Conservation (phyloP, 2,888 invertebrate species). For the Lissonota sp. region DNA sequence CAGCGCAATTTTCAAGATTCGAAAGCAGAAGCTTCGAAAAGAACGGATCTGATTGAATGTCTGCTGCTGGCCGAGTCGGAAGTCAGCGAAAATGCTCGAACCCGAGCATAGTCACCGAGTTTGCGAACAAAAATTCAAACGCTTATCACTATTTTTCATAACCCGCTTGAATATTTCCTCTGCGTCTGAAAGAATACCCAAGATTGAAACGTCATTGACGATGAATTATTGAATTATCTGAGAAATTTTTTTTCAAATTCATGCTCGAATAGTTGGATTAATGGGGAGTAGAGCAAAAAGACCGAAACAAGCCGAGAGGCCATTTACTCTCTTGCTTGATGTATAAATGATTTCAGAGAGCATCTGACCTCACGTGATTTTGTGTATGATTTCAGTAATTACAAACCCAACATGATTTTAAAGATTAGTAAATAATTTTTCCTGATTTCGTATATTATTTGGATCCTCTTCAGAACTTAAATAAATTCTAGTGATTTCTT, state of each 20-base stretch:
- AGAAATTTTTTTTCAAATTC: not conserved
- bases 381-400: too few species aligned
- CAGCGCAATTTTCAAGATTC: conserved; percentile 70
- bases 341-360: too few species aligned
- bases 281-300: not conserved
- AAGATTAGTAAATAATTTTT: too few species aligned
- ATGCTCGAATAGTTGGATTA: conserved; percentile 24
- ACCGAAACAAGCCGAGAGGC: too few species aligned
- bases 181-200: not conserved
- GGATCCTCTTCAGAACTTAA: too few species aligned
- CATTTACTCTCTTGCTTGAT: too few species aligned
- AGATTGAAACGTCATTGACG: conserved; percentile 7
- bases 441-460: too few species aligned
- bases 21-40: conserved; percentile 57
- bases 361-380: too few species aligned
- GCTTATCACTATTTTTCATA: conserved; percentile 32
- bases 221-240: not conserved
- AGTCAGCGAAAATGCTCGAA: conserved; percentile 46
- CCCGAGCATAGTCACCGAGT: conserved; percentile 36
- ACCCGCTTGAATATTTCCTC: conserved; percentile 10
- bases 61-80: conserved; percentile 44
- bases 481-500: too few species aligned
- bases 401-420: too few species aligned
- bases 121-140: conserved; percentile 39
- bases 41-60: conserved; percentile 62